Evolutionary conservation across 2,113 vertebrate species (phyloP), one percentile per base, ranked within the genome.

Genomic region (Balaeniceps rex): DNA sequence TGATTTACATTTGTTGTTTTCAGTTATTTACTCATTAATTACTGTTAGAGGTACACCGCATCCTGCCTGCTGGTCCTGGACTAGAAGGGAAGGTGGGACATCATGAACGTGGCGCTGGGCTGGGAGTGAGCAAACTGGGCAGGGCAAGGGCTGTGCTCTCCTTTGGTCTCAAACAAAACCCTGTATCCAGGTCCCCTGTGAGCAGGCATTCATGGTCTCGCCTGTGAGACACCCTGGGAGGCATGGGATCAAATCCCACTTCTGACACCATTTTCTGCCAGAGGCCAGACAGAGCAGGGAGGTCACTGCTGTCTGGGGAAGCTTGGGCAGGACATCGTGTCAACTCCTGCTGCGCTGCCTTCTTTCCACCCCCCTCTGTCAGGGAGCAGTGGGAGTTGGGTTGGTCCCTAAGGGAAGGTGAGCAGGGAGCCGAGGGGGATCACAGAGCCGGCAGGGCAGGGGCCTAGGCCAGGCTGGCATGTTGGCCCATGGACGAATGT

Each of bases 111-210:
- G 22, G 25, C 0, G 0, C 60, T 79, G 11, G n/a, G 5, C 19
- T 36, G 46, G 25, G 40, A 75, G 12, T 0, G 1, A 75, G 26
- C 0, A 6, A 47, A 33, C 23, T 0, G 2, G 22, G 18, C 17
- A 65, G 38, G n/a, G 8, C 14, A 26, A 65, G 14, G 19, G 29
- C 36, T 44, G 13, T 38, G 42, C 1, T 58, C 12, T 31, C 10
- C 31, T 64, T 82, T 29, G 19, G 11, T 63, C 26, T 85, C 65
- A 57, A 28, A 38, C 23, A 61, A 49, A 79, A 9, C 26, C 19
- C n/a, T 28, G 19, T 31, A 10, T 14, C 58, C 31, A 47, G 21
- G n/a, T 64, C 14, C 13, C 7, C 33, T 34, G 26, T 34, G 28
- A 36, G 11, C 8, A 46, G 11, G 16, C 23, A 42, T 49, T 36